A percentile compares a stretch with the other conserved stretches of the same genome.
Evolutionary conservation across 2,888 invertebrate genomes (phyloP).

Genomic region (Drosophila pullipes): DNA sequence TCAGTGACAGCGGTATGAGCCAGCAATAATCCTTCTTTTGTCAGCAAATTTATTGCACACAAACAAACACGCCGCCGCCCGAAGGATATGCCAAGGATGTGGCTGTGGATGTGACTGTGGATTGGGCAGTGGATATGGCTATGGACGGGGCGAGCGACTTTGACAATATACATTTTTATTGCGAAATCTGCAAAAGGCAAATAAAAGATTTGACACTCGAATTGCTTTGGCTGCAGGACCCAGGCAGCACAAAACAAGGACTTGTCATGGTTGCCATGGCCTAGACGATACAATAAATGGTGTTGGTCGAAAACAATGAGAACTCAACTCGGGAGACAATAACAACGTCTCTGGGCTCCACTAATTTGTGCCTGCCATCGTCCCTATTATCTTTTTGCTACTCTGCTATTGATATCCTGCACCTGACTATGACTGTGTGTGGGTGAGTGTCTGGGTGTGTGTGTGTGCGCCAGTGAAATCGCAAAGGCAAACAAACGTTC

Average conservation of each 20-base stretch:
- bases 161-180: slow-evolving; percentile 80
- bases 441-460: slow-evolving; percentile 13
- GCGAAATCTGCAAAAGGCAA: slow-evolving; percentile 85
- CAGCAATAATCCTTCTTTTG: slow-evolving; percentile 84
- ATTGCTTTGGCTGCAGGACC: slow-evolving; percentile 73
- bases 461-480: slow-evolving; percentile 32
- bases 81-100: slow-evolving; percentile 53
- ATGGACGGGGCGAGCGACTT: slow-evolving; percentile 51
- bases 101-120: neutral
- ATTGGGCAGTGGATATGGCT: neutral
- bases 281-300: slow-evolving; percentile 6
- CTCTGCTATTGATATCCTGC: slow-evolving; percentile 39
- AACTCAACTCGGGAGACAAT: slow-evolving; percentile 40
- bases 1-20: slow-evolving; percentile 71
- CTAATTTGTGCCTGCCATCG: slow-evolving; percentile 55
- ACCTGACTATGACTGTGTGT: slow-evolving; percentile 26
- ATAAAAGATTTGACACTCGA: slow-evolving; percentile 85
- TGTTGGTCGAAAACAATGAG: slow-evolving; percentile 21
- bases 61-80: slow-evolving; percentile 60
- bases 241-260: slow-evolving; percentile 19
- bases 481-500: slow-evolving; percentile 62
- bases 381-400: slow-evolving; percentile 1
- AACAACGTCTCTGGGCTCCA: slow-evolving; percentile 27
- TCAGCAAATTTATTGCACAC: slow-evolving; percentile 84
- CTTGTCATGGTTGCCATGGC: slow-evolving; percentile 24